phyloP scores from a whole-genome alignment of 2,888 invertebrate genomes.

The Lepidocyrtinus sp. region DNA sequence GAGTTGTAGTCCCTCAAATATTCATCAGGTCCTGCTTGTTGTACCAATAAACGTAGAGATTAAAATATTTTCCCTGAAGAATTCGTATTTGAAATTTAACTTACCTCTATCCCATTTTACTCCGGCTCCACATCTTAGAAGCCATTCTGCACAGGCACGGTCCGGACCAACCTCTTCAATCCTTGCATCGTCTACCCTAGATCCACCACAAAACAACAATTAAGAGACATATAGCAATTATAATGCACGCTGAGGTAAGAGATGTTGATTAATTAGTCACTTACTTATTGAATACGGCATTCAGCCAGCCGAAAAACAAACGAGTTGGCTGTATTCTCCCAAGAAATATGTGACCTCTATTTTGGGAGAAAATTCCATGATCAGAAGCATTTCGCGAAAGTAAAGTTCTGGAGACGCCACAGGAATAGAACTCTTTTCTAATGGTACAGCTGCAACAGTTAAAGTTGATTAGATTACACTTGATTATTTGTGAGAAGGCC shows the following conservation, averaged over 20 bases:
- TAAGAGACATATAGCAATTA: neutral
- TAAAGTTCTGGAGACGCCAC: no score
- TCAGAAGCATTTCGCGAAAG: no score
- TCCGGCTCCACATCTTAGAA: slow-evolving; percentile 89
- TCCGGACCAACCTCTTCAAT: slow-evolving; percentile 86
- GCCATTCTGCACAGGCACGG: slow-evolving; percentile 95
- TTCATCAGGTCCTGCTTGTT: slow-evolving; percentile 71
- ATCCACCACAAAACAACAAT: no score
- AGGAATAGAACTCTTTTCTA: no score
- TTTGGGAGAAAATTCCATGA: no score
- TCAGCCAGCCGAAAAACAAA: slow-evolving; percentile 70
- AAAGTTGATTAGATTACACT: no score
- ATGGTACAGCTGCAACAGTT: no score
- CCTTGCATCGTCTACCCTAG: slow-evolving; percentile 80
- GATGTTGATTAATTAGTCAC: no score
- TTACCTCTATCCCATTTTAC: slow-evolving; percentile 79
- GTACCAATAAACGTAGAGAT: no score
- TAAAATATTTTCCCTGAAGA: neutral
- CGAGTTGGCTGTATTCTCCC: slow-evolving; percentile 46
- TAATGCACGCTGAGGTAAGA: neutral
- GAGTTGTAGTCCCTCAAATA: slow-evolving; percentile 82
- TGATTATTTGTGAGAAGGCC: no score
- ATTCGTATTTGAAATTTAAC: slow-evolving; percentile 71
- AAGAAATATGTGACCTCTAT: no score
- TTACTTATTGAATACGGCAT: slow-evolving; percentile 70